A percentile compares a stretch with the other conserved stretches of the same genome.
Evolutionary conservation across 2,113 vertebrate genomes (phyloP).

Genomic region (Formicarius rufipectus): DNA sequence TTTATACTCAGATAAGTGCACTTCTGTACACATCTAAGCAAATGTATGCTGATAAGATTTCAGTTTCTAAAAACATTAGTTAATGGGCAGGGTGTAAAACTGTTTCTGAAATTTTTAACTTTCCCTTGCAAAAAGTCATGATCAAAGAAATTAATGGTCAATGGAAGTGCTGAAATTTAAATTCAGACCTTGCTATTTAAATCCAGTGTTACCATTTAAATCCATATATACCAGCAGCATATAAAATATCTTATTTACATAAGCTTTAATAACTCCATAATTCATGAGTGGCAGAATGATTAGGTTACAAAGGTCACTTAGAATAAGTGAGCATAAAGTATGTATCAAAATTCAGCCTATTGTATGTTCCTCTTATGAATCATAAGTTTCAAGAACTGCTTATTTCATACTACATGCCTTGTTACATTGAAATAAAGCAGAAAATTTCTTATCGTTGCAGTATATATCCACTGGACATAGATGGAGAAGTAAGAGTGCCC

Average conservation of each 20-base stretch:
- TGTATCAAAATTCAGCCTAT: neutral
- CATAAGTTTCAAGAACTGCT: neutral
- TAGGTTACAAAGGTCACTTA: neutral
- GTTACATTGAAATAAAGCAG: neutral
- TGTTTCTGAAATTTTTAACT: neutral
- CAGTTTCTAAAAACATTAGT: neutral
- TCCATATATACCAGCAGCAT: neutral
- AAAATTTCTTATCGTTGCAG: neutral
- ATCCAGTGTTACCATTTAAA: neutral
- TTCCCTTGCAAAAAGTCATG: neutral
- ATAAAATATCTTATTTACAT: neutral
- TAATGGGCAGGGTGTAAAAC: neutral
- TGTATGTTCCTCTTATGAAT: neutral
- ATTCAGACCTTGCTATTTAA: neutral
- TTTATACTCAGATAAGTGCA: neutral
- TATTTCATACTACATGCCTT: neutral
- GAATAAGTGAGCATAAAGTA: neutral
- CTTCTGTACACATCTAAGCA: neutral
- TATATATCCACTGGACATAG: neutral
- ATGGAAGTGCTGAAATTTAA: neutral
- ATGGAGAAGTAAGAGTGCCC: neutral
- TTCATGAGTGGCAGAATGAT: neutral
- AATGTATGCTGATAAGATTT: neutral
- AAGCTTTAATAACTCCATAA: neutral
- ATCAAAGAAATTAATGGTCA: neutral